Evolutionary conservation across 2,113 vertebrate species (phyloP), one percentile per base, ranked within the genome.

Genomic region (Odocoileus virginianus): DNA sequence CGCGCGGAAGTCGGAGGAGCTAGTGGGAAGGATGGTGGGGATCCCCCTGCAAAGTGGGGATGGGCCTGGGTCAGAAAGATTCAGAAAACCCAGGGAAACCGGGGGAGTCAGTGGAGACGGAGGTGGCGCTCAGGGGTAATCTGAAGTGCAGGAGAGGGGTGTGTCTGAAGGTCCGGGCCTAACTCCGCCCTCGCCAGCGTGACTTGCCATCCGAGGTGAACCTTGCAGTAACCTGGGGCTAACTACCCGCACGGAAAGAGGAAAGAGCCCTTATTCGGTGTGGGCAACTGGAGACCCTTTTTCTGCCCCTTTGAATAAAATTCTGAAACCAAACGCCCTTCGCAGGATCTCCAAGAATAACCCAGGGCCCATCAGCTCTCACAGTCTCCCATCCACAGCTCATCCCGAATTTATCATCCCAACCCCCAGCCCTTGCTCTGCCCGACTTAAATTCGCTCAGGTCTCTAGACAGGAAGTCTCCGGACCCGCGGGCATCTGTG

Each of bases 331-430:
- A 33, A 90, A 85, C 0, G 1, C 17, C 28, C 25, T 95, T 74
- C 11, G 16, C 43, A 10, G 9, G 8, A 33, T 43, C 25, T 83
- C 17, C 36, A 9, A 4, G 64, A 36, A 25, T 52, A 52, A 45
- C 25, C 25, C 13, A 1, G 43, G 25, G 30, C 45, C 25, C 16
- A 43, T 13, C 2, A 8, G 52, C 1, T 0, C 13, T 21, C n/a
- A 16, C 30, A 1, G 23, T 17, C 58, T 61, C 9, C 11, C 58
- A 1, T 7, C 13, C 27, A 7, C 33, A 86, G 54, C 2, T 2
- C 0, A 1, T 7, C 17, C 2, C 11, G 2, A 91, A 28, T 60
- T 52, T 76, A 45, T 43, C 27, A 30, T 57, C n/a, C 76, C 61
- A 89, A 3, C 15, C 7, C 45, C 76, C 50, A 92, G 4, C 5